These are phyloP conservation scores for Aurelia aurita complex sp. Pacific DNA, from an alignment of 30 jellyfish, hydroid and myxozoan genomes.

Conservation along the genomic window DNA sequence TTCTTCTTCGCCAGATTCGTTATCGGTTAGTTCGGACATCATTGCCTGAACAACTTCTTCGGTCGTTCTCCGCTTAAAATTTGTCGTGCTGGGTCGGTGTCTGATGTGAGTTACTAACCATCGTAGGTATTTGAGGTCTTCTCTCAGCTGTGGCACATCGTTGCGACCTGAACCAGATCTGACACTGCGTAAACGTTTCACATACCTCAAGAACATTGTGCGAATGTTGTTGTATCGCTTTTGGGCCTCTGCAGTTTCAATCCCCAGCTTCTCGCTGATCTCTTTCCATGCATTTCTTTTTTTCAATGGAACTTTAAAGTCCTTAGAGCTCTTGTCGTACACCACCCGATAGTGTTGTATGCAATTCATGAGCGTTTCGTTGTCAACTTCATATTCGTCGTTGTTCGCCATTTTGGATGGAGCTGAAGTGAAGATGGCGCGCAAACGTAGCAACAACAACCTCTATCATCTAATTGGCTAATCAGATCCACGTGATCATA, in stretches of 20 bases:
- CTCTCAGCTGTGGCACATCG: conserved; percentile 3
- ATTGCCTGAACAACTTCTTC: conserved; percentile 19
- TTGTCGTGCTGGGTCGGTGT: conserved; percentile 8
- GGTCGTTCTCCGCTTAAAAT: not conserved
- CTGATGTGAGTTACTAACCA: conserved; percentile 17
- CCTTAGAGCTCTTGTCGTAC: conserved; percentile 28
- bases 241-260: conserved; percentile 6
- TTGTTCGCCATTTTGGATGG: conserved; percentile 1
- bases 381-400: not conserved
- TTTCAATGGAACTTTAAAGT: conserved; percentile 2
- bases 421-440: too few relatives aligned
- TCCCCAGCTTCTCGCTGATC: not conserved
- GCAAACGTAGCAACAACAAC: too few relatives aligned
- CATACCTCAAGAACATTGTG: conserved; percentile 1
- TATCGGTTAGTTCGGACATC: not conserved
- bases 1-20: not conserved
- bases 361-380: conserved; percentile 24
- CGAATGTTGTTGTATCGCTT: not conserved
- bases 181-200: not conserved
- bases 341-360: conserved; percentile 10
- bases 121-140: not conserved
- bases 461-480: too few relatives aligned
- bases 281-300: conserved; percentile 12
- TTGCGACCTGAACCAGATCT: conserved; percentile 16
- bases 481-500: too few relatives aligned